Evolutionary conservation across 2,797 vertebrate species (phyloP), one percentile per base, ranked within the genome.

Genomic region (Distichodus sexfasciatus): DNA sequence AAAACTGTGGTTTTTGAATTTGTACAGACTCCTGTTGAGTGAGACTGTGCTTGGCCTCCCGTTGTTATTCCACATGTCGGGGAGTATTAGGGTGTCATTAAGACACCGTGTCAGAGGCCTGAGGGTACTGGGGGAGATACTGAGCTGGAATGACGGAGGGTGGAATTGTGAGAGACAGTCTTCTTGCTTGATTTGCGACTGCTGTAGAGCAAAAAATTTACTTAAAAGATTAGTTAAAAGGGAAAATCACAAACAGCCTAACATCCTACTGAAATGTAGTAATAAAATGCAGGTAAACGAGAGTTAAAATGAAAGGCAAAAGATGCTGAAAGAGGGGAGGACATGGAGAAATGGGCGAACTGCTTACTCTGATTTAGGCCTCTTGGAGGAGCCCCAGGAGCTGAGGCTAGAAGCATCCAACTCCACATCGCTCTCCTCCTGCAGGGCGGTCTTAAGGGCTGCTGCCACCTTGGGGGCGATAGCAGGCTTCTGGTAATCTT

Each of bases 401-500:
- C 90, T 90, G 72, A 96, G 92, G 36, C 84, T 88, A 0, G 95
- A 96, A 0, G 97, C 97, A 0, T 99, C 97, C 31, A 99, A 94
- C 76, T 97, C 94, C 76, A 99, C 94, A 83, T 99, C 97, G 24
- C 96, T 96, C 84, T 99, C 96, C 1, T 98, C n/a, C n/a, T 93
- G 90, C 44, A 99, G 88, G 44, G 97, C 97, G 0, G 95, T 95
- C 86, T 97, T n/a, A 33, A 99, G 87, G 15, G 95, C 97, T 0
- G 95, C 96, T 47, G 95, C 95, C 57, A 99, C 95, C 81, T 92
- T 97, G 46, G 97, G 96, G 55, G 94, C 94, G 0, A 99, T 94
- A 68, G 94, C 90, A 0, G 97, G 97, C 54, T 95, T 94, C 72
- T 97, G 94, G 0, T 99, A 98, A 50, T 96, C 94, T 77, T 94